Evolutionary conservation across 2,113 vertebrate genomes (phyloP).

Genomic region (Piprites chloris): DNA sequence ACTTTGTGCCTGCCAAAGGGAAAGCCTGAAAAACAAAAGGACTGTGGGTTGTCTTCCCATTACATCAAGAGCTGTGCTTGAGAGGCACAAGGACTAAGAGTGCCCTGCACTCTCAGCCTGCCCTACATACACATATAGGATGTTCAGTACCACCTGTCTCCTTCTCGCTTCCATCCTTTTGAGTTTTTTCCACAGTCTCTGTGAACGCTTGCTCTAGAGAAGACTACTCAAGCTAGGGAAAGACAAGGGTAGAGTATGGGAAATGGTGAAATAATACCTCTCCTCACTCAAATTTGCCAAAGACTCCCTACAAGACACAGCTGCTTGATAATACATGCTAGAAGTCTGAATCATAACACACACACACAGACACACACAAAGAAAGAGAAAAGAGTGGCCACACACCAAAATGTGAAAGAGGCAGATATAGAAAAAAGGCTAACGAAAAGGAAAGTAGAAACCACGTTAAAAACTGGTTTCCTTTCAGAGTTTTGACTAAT

Average conservation of each 20-base stretch:
- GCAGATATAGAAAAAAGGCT: background rate
- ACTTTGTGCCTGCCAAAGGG: background rate
- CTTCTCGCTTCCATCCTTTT: background rate
- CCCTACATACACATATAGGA: background rate
- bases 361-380: background rate
- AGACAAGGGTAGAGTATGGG: background rate
- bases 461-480: background rate
- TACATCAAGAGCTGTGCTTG: accelerated
- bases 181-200: background rate
- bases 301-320: background rate
- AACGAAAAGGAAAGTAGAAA: conserved; percentile 21
- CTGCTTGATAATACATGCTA: background rate
- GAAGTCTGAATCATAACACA: background rate
- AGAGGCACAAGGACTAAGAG: background rate
- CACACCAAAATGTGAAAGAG: background rate
- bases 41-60: background rate
- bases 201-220: background rate
- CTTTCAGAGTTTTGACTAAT: background rate
- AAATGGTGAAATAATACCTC: background rate
- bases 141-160: background rate
- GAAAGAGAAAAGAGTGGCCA: background rate
- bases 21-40: background rate
- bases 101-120: background rate
- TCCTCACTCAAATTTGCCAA: background rate
- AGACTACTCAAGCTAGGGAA: background rate